These are phyloP conservation scores for Parapristionchus giblindavisi DNA, from an alignment of 2,888 invertebrate species.

Conservation along the genomic window DNA sequence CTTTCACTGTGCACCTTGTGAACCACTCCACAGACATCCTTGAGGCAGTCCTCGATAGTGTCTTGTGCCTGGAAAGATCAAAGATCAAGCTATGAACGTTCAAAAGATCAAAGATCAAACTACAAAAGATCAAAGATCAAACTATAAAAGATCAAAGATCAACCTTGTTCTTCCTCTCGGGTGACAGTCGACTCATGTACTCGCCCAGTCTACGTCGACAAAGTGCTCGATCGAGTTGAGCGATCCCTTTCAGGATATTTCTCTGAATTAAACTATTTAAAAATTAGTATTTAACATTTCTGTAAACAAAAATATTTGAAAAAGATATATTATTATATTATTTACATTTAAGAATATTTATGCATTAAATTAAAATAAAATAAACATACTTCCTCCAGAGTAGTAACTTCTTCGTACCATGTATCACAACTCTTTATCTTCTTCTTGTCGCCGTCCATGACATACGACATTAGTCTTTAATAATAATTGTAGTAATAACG, in stretches of 20 bases:
- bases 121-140: conserved; percentile 14
- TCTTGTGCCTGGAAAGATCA: conserved; percentile 20
- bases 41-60: conserved; percentile 11
- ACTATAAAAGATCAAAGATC: not conserved
- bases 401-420: conserved; percentile 17
- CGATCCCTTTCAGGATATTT: conserved; percentile 9
- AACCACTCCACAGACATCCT: conserved; percentile 21
- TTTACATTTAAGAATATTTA: too few relatives aligned
- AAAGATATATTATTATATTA: too few relatives aligned
- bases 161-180: conserved; percentile 13
- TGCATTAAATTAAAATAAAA: too few relatives aligned
- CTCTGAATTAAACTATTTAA: too few relatives aligned
- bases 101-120: not conserved
- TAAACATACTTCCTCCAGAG: conserved; percentile 5
- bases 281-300: too few relatives aligned
- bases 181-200: conserved; percentile 19
- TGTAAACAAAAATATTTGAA: too few relatives aligned
- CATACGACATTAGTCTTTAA: conserved; percentile 19
- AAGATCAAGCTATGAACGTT: not conserved
- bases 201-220: conserved; percentile 14
- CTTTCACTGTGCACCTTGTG: not conserved
- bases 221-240: conserved; percentile 4
- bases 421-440: conserved; percentile 28
- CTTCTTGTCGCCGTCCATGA: conserved; percentile 8
- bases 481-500: too few relatives aligned